phyloP scores from a whole-genome alignment of 2,113 vertebrate species.

The Myrmophylax atrothorax region DNA sequence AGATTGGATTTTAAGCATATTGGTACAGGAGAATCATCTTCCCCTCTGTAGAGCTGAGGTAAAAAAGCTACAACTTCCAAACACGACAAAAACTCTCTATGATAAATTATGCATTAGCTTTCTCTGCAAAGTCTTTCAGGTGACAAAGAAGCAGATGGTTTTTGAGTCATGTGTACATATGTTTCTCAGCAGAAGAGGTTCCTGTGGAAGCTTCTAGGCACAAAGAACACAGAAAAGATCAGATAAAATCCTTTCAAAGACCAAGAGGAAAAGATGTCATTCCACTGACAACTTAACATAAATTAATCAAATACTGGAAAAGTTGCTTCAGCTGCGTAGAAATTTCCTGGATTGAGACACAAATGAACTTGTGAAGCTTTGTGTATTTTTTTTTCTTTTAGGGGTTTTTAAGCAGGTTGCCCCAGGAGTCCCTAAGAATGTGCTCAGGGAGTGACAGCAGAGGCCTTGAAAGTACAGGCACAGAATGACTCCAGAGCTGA shows the following conservation, averaged over 20 bases:
- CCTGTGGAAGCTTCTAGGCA: background rate
- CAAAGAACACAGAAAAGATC: constrained; percentile 21
- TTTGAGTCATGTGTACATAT: constrained; percentile 15
- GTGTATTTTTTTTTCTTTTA: background rate
- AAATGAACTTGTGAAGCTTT: background rate
- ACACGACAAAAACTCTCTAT: background rate
- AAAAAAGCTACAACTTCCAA: background rate
- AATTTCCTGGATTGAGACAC: background rate
- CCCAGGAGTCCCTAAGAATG: background rate
- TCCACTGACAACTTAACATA: background rate
- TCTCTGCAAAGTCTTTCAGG: constrained; percentile 30
- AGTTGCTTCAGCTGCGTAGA: background rate
- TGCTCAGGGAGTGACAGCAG: background rate
- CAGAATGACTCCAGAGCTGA: background rate
- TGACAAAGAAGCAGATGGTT: constrained; percentile 35
- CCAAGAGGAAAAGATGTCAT: background rate
- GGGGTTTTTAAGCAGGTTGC: background rate
- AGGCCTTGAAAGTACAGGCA: background rate
- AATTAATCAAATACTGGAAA: background rate
- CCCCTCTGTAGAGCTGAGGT: background rate
- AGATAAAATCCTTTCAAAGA: constrained; percentile 37
- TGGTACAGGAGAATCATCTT: background rate
- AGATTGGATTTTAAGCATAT: background rate
- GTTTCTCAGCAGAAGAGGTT: constrained; percentile 17
- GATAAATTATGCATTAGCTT: constrained; percentile 49